A percentile compares a stretch with the other conserved stretches of the same genome.
These are phyloP conservation scores for Oncorhynchus clarkii DNA, from an alignment of 2,113 vertebrate species.

Conservation along the genomic window DNA sequence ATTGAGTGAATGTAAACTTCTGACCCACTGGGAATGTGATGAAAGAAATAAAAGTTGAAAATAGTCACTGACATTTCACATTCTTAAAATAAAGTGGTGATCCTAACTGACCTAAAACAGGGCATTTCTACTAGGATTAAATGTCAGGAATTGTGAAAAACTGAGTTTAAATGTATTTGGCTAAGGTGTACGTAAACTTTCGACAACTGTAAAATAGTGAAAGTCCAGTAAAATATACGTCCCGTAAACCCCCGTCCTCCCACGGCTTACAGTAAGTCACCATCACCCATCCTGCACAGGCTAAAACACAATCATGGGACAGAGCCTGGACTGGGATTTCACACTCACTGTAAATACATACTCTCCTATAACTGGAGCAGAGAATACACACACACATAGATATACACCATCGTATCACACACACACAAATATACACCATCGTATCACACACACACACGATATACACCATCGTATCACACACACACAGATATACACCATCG, in stretches of 20 bases:
- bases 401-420: slow-evolving; percentile 1
- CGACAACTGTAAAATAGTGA: slow-evolving; percentile 6
- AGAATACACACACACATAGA: slow-evolving; percentile 19
- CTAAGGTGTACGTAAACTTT: too few relatives aligned
- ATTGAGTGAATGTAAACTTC: too few relatives aligned
- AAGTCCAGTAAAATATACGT: slow-evolving; percentile 14
- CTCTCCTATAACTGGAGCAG: neutral
- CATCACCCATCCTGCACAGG: neutral
- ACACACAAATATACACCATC: neutral
- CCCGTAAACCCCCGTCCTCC: neutral
- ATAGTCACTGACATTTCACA: too few relatives aligned
- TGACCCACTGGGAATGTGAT: too few relatives aligned
- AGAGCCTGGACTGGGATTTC: slow-evolving; percentile 5
- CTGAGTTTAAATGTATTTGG: too few relatives aligned
- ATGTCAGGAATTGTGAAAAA: too few relatives aligned
- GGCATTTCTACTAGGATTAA: too few relatives aligned
- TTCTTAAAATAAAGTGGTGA: too few relatives aligned
- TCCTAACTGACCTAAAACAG: too few relatives aligned
- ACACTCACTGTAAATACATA: neutral
- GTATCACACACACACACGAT: neutral
- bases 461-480: too few relatives aligned
- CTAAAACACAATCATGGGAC: slow-evolving; percentile 12
- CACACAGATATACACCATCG: too few relatives aligned
- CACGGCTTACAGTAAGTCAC: neutral
- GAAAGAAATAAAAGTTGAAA: too few relatives aligned